Percentiles rank a stretch among this genome's conserved stretches.
These are phyloP conservation scores for Nasonia longicornis DNA, from an alignment of 1,140 invertebrate species.

Conservation along the genomic window DNA sequence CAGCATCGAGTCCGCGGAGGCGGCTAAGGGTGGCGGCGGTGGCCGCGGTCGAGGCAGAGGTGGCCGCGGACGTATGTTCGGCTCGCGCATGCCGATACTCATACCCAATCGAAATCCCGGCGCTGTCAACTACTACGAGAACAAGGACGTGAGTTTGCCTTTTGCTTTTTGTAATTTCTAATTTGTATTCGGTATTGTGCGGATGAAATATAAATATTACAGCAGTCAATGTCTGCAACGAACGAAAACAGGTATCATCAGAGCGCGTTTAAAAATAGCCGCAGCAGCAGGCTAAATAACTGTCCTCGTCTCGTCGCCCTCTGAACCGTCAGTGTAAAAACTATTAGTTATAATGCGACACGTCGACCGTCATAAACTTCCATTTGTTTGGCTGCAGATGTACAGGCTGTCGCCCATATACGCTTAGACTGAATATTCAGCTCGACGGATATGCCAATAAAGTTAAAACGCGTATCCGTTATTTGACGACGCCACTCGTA, in stretches of 20 bases:
- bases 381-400: slow-evolving; percentile 20
- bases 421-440: neutral
- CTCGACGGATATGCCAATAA: neutral
- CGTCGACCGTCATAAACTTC: neutral
- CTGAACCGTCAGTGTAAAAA: slow-evolving; percentile 17
- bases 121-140: slow-evolving; percentile 77
- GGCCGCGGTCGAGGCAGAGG: slow-evolving; percentile 58
- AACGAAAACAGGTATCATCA: neutral
- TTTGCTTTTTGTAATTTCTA: neutral
- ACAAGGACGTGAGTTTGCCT: slow-evolving; percentile 76
- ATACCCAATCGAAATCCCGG: slow-evolving; percentile 76
- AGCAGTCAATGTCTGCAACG: no score
- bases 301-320: neutral
- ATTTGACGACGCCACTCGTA: neutral
- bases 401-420: neutral
- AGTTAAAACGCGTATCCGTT: neutral
- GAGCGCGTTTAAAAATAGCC: neutral
- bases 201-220: no score
- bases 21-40: slow-evolving; percentile 63
- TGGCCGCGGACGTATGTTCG: slow-evolving; percentile 67
- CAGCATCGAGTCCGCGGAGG: neutral
- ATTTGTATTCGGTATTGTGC: no score
- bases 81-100: slow-evolving; percentile 72
- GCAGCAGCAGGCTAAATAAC: neutral
- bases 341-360: slow-evolving; percentile 18